Evolutionary conservation across 2,888 invertebrate genomes (phyloP).

Genomic region (Coleophora deauratella): DNA sequence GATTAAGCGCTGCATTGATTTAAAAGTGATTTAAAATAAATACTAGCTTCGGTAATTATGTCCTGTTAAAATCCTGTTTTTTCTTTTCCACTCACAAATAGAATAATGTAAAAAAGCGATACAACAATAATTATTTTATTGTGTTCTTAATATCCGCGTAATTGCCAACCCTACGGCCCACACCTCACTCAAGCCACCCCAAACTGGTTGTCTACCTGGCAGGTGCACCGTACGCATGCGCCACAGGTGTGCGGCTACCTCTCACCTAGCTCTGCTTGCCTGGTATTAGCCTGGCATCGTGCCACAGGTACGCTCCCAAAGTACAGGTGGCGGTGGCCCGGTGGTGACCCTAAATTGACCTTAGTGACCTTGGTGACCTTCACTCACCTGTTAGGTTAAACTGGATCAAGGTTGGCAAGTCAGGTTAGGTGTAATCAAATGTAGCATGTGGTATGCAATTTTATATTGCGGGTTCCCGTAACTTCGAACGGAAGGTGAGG

Average conservation of each 20-base stretch:
- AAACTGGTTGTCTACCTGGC: constrained; percentile 33
- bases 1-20: no score
- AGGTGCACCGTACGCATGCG: constrained; percentile 70
- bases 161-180: constrained; percentile 8
- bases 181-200: constrained; percentile 19
- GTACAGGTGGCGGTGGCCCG: constrained; percentile 43
- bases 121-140: no score
- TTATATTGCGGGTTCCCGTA: no score
- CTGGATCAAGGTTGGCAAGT: background rate
- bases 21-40: no score
- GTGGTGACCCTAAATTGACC: constrained; percentile 37
- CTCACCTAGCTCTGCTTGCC: constrained; percentile 39
- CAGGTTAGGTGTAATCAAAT: background rate
- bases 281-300: constrained; percentile 71
- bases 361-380: constrained; percentile 8
- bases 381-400: constrained; percentile 1
- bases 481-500: no score
- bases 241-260: constrained; percentile 54
- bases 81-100: no score
- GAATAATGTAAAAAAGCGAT: no score
- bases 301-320: constrained; percentile 72
- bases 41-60: no score
- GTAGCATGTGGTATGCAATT: no score
- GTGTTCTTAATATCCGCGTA: no score
- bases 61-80: no score